Base-by-base conservation (phyloP, 2,888 invertebrate genomes). In the Boloria selene region DNA sequence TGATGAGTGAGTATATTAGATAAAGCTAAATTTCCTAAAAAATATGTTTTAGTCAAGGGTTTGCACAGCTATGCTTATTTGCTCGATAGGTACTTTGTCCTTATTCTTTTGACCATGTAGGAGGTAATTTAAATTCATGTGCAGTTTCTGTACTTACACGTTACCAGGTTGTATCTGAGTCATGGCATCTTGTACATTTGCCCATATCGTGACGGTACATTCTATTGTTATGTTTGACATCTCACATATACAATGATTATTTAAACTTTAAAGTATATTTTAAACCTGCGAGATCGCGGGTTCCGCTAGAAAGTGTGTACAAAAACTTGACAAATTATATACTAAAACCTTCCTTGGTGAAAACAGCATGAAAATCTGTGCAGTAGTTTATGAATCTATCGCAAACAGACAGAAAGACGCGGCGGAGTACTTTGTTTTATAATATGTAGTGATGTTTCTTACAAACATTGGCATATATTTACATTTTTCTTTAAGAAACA, bases 171-270 rank as follows among this genome's bases (percentile, higher is more conserved):
- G 65, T 59, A 22, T 44, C 18, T 68, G 61, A 65, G 53, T 68
- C 68, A 68, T 65, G 44, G 38, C 58, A 65, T 65, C 53, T 65
- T 45, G 54, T 65, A 62, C 42, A 49, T 65, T 62, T 68, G 68
- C 50, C 18, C 62, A 62, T 62, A 64, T 62, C 65, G 65, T 68
- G 68, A 60, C 65, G 54, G 17, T 61, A 26, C 54, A n/a, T n/a
- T 42, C 51, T 51, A 62, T 65, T 65, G 62, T 65, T 62, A 13
- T 60, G 10, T 51, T 51, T 26, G 0, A 51, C 26, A 55, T 44
- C 5, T 56, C 31, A 44, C 13, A 54, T 17, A 55, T 14, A 17
- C 55, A 13, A 55, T n/a, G 16, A 49, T 7, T 42, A 13, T 13
- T 13, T 14, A 38, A 16, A 16, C 4, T 13, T 45, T 22, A 22